phyloP scores from a whole-genome alignment of 1,140 invertebrate species.

The Drosophila ercepeae region DNA sequence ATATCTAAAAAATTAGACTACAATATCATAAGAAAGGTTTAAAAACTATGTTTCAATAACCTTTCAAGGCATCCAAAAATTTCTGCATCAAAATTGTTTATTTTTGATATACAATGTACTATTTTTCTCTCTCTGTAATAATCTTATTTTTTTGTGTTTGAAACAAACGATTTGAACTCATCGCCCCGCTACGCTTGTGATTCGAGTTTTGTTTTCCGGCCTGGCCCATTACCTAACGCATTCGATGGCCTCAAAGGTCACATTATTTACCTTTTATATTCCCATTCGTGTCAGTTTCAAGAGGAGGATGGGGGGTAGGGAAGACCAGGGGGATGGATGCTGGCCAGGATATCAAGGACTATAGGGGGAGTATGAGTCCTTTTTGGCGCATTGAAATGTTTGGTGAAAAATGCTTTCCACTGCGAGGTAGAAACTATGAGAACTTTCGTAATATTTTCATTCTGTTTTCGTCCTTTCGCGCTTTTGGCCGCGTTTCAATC shows the following conservation, averaged over 20 bases:
- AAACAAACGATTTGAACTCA: conserved; percentile 31
- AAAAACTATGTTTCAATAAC: no score
- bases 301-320: no score
- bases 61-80: no score
- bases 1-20: no score
- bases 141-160: neutral
- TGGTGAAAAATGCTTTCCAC: neutral
- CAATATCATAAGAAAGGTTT: no score
- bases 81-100: no score
- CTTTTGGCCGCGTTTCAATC: conserved; percentile 60
- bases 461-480: conserved; percentile 18
- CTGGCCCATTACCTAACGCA: conserved; percentile 70
- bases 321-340: neutral
- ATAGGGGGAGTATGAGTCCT: neutral
- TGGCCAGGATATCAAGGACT: neutral
- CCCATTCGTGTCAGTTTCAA: conserved; percentile 61
- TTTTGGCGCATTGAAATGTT: conserved; percentile 4
- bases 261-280: conserved; percentile 82
- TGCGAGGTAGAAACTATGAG: conserved; percentile 1
- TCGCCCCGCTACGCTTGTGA: conserved; percentile 12
- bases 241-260: conserved; percentile 81
- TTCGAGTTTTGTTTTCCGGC: conserved; percentile 44
- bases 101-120: no score
- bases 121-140: neutral
- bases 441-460: conserved; percentile 72